Percentiles rank a stretch among this genome's conserved stretches.
These are phyloP conservation scores for Drosophila parabipectinata DNA, from an alignment of 1,140 invertebrate species.

Conservation along the genomic window DNA sequence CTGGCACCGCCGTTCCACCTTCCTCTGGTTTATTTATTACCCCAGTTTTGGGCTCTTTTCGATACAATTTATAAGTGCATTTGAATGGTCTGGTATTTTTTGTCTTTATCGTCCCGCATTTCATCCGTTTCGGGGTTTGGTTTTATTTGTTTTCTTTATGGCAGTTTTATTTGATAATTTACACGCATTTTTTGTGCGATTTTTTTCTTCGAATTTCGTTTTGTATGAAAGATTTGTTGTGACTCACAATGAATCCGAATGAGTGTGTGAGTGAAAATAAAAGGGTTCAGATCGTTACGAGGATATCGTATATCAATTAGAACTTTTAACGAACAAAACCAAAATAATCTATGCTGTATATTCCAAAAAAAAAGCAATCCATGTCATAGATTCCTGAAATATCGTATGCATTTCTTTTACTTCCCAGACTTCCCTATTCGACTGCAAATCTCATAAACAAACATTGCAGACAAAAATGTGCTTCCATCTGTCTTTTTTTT, in stretches of 20 bases:
- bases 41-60: constrained; percentile 51
- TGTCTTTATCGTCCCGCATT: constrained; percentile 65
- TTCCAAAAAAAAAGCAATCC: not conserved
- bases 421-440: constrained; percentile 11
- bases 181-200: constrained; percentile 50
- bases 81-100: constrained; percentile 51
- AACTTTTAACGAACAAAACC: not conserved
- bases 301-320: not conserved
- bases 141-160: constrained; percentile 51
- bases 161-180: constrained; percentile 69
- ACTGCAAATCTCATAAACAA: constrained; percentile 26
- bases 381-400: constrained; percentile 1
- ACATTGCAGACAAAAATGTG: constrained; percentile 24
- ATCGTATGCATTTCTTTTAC: not conserved
- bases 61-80: constrained; percentile 70
- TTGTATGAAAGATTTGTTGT: constrained; percentile 45
- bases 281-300: constrained; percentile 1
- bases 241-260: constrained; percentile 38
- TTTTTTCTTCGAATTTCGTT: constrained; percentile 25
- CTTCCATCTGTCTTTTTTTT: constrained; percentile 20
- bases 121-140: constrained; percentile 29
- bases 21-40: constrained; percentile 62
- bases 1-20: not conserved
- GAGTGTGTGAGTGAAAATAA: not conserved
- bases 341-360: not conserved